Percentiles rank a stretch among this genome's conserved stretches.
Conservation (phyloP, 2,888 invertebrate genomes). For the Pristionchus mayeri region DNA sequence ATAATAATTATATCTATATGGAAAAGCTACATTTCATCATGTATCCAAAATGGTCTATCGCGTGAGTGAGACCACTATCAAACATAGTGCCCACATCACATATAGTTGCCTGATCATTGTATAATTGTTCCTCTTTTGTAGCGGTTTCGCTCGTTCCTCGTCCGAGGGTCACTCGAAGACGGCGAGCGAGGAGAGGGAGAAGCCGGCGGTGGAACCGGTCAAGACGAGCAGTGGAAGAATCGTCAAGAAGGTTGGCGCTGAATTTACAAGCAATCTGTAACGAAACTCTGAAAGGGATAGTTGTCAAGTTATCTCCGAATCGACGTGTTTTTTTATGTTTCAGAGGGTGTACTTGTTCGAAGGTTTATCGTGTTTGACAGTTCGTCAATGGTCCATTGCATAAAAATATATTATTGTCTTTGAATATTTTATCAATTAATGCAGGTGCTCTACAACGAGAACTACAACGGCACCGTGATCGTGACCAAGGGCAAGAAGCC, state of each 20-base stretch:
- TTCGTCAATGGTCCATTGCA: background rate
- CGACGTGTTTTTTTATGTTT: too few species aligned
- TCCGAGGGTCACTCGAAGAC: background rate
- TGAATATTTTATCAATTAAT: background rate
- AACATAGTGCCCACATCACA: too few species aligned
- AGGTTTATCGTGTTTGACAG: too few species aligned
- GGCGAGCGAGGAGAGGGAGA: constrained; percentile 3
- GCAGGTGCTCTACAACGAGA: constrained; percentile 49
- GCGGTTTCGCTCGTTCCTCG: constrained; percentile 26
- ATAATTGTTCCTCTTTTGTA: background rate
- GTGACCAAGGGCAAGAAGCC: constrained; percentile 32
- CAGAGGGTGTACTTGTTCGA: too few species aligned
- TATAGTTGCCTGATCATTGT: background rate
- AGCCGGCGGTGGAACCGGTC: constrained; percentile 7
- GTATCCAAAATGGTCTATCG: too few species aligned
- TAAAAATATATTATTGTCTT: background rate
- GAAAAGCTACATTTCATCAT: too few species aligned
- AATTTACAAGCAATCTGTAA: background rate
- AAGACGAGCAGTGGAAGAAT: constrained; percentile 60
- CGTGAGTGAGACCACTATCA: too few species aligned
- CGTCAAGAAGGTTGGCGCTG: constrained; percentile 55
- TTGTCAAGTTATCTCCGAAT: too few species aligned
- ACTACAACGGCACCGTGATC: constrained; percentile 13
- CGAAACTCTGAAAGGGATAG: background rate
- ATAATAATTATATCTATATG: background rate